phyloP scores from a whole-genome alignment of 2,113 vertebrate genomes.

The Ginglymostoma cirratum region DNA sequence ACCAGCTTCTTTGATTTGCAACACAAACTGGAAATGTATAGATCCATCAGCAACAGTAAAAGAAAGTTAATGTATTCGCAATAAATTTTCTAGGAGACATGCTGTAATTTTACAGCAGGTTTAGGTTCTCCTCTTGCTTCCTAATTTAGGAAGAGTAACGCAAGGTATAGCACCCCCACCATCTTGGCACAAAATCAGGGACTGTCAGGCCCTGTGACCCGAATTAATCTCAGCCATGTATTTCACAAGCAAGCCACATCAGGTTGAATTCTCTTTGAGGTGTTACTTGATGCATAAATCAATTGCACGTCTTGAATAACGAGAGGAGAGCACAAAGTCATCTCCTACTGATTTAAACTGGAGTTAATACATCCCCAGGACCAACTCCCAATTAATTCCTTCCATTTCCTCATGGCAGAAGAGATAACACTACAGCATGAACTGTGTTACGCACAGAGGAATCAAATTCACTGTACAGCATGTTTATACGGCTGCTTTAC shows the following conservation, averaged over 20 bases:
- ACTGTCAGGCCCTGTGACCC: neutral
- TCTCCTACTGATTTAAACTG: neutral
- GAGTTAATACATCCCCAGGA: neutral
- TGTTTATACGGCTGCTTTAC: neutral
- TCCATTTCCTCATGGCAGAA: neutral
- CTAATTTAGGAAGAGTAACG: neutral
- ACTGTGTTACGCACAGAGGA: neutral
- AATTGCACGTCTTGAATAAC: neutral
- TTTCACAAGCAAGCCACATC: neutral
- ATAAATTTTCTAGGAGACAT: neutral
- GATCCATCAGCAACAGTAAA: neutral
- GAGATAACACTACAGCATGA: neutral
- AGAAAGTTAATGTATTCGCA: neutral
- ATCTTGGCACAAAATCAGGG: neutral
- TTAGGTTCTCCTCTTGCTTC: neutral
- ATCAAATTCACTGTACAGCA: neutral
- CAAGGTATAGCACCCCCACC: neutral
- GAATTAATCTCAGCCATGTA: neutral
- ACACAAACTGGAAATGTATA: neutral
- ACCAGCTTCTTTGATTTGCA: neutral
- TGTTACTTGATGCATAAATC: neutral
- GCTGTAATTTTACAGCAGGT: neutral
- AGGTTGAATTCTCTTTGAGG: neutral
- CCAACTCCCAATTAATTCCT: neutral
- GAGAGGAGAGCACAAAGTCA: neutral